Evolutionary conservation across 2,113 vertebrate species (phyloP).

Genomic region (Colistium nudipinnis): DNA sequence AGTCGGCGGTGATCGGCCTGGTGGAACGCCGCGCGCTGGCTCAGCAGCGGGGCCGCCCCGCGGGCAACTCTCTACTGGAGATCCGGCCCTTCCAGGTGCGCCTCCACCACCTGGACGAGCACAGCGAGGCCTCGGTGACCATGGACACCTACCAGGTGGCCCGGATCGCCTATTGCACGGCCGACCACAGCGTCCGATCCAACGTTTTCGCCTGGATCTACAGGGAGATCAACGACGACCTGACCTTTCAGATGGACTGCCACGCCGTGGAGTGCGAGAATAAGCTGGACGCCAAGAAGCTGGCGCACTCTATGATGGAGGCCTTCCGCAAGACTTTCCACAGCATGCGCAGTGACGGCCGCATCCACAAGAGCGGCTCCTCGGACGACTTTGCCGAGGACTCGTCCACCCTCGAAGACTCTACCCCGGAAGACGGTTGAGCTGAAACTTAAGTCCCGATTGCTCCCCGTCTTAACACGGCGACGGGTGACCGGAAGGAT

Average conservation of each 20-base stretch:
- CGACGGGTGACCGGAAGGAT: slow-evolving; percentile 75
- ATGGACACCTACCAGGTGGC: slow-evolving; percentile 99
- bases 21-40: slow-evolving; percentile 86
- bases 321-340: slow-evolving; percentile 99
- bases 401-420: slow-evolving; percentile 87
- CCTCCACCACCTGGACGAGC: slow-evolving; percentile 92
- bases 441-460: slow-evolving; percentile 41
- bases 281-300: slow-evolving; percentile 97
- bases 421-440: slow-evolving; percentile 77
- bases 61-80: slow-evolving; percentile 88
- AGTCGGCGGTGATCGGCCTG: slow-evolving; percentile 93
- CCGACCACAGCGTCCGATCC: slow-evolving; percentile 93
- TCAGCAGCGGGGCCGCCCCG: slow-evolving; percentile 80
- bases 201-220: slow-evolving; percentile 99
- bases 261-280: slow-evolving; percentile 96
- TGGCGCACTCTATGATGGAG: slow-evolving; percentile 99
- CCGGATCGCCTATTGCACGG: slow-evolving; percentile 98
- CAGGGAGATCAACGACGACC: slow-evolving; percentile 97
- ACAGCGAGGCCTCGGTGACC: slow-evolving; percentile 88
- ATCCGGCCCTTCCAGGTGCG: slow-evolving; percentile 98
- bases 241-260: slow-evolving; percentile 99
- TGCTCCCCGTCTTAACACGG: slow-evolving; percentile 56
- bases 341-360: slow-evolving; percentile 96
- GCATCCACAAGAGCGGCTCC: slow-evolving; percentile 93
- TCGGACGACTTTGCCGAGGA: slow-evolving; percentile 91